Conservation (phyloP, 1,140 invertebrate genomes). For the Hyphantria cunea region DNA sequence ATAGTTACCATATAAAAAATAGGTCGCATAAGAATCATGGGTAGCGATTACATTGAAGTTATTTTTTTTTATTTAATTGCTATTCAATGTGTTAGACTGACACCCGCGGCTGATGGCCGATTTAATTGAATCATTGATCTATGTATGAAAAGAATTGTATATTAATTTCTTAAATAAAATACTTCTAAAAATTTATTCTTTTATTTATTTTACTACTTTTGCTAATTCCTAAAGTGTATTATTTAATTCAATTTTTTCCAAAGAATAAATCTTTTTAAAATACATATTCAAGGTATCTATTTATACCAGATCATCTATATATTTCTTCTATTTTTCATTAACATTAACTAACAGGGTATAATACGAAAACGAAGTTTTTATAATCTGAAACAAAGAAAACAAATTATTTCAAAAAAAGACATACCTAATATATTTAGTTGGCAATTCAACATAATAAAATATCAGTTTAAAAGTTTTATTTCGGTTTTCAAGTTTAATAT, state of each 20-base stretch:
- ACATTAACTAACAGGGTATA: slow-evolving; percentile 70
- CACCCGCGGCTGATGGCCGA: slow-evolving; percentile 32
- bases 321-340: slow-evolving; percentile 53
- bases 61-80: slow-evolving; percentile 33
- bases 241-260: neutral
- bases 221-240: neutral
- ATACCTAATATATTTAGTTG: no score
- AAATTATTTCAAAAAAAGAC: slow-evolving; percentile 4
- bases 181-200: slow-evolving; percentile 56
- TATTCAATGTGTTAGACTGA: slow-evolving; percentile 45
- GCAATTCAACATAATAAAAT: no score
- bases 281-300: neutral
- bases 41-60: slow-evolving; percentile 16
- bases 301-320: neutral
- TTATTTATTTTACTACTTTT: slow-evolving; percentile 36
- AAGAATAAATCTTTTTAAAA: neutral
- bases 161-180: slow-evolving; percentile 80
- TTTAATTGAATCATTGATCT: slow-evolving; percentile 53
- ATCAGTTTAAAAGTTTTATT: no score
- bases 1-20: slow-evolving; percentile 37
- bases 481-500: no score
- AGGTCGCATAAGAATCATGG: slow-evolving; percentile 30
- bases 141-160: slow-evolving; percentile 77
- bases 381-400: slow-evolving; percentile 61
- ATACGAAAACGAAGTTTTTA: slow-evolving; percentile 74